phyloP scores from a whole-genome alignment of 1,140 invertebrate species.

The Drosophila bipectinata region DNA sequence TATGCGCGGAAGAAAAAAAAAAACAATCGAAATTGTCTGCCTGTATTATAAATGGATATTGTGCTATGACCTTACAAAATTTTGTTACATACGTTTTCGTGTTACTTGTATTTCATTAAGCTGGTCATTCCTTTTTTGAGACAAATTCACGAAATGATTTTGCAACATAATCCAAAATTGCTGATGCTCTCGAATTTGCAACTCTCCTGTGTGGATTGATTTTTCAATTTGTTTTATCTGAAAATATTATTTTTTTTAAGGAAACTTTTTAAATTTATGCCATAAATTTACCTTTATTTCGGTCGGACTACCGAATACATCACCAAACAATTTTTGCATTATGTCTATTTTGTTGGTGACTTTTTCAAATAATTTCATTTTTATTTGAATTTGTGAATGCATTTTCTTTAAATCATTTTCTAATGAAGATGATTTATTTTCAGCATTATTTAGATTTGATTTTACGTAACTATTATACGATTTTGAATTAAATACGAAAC shows the following conservation, averaged over 20 bases:
- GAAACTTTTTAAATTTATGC: not conserved
- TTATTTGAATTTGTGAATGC: conserved; percentile 71
- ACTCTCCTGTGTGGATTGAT: conserved; percentile 86
- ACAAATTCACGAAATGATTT: conserved; percentile 87
- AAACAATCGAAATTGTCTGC: no score
- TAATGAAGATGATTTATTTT: conserved; percentile 40
- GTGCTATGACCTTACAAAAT: not conserved
- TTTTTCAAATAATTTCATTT: conserved; percentile 72
- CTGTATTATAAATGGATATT: not conserved
- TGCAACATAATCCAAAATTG: conserved; percentile 91
- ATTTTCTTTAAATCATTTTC: conserved; percentile 56
- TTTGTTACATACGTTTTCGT: conserved; percentile 86
- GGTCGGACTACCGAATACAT: conserved; percentile 82
- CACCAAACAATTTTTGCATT: conserved; percentile 53
- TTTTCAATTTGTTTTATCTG: conserved; percentile 86
- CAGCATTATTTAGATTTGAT: conserved; percentile 32
- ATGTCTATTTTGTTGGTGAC: conserved; percentile 73
- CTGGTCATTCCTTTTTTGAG: conserved; percentile 87
- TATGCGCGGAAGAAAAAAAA: no score
- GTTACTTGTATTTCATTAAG: conserved; percentile 88
- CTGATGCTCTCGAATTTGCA: conserved; percentile 87
- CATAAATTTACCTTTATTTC: conserved; percentile 85
- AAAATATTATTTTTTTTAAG: not conserved
- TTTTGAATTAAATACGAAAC: conserved; percentile 41
- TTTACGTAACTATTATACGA: conserved; percentile 50